Conservation (phyloP, 1,140 invertebrate genomes). For the Goniozus legneri region DNA sequence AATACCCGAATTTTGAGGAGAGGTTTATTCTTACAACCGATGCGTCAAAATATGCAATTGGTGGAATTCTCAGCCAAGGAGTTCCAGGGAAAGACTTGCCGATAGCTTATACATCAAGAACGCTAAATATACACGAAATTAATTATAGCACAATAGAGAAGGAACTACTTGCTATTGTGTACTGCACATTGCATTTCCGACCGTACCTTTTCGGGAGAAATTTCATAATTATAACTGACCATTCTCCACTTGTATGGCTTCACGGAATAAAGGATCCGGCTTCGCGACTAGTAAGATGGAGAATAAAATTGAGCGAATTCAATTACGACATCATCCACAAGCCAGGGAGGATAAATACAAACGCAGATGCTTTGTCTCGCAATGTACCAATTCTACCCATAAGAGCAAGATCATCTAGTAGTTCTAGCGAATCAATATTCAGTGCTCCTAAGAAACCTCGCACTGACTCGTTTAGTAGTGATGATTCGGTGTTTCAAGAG, state of each 20-base stretch:
- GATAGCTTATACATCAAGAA: conserved; percentile 22
- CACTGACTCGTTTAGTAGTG: too few relatives aligned
- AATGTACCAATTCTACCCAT: not conserved
- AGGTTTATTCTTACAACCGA: conserved; percentile 31
- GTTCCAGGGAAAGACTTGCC: conserved; percentile 21
- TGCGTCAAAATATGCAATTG: conserved; percentile 19
- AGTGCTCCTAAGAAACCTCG: not conserved
- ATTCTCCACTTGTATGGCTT: conserved; percentile 52
- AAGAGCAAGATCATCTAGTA: too few relatives aligned
- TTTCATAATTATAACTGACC: conserved; percentile 55
- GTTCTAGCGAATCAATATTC: not conserved
- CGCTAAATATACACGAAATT: conserved; percentile 30
- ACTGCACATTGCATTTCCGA: conserved; percentile 47
- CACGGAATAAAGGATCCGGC: conserved; percentile 45
- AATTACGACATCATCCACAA: conserved; percentile 33
- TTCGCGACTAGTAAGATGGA: conserved; percentile 29
- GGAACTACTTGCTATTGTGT: conserved; percentile 29
- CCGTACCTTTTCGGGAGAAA: conserved; percentile 49
- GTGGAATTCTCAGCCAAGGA: conserved; percentile 21
- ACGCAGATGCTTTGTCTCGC: not conserved
- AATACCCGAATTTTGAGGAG: conserved; percentile 27
- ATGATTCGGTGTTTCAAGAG: too few relatives aligned
- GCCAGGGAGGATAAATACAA: not conserved
- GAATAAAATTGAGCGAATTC: conserved; percentile 34
- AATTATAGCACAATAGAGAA: conserved; percentile 30